Percentiles rank a stretch among this genome's conserved stretches.
These are phyloP conservation scores for Astreopora myriophthalma DNA, from an alignment of 64 coral and sea anemone genomes.

Conservation along the genomic window DNA sequence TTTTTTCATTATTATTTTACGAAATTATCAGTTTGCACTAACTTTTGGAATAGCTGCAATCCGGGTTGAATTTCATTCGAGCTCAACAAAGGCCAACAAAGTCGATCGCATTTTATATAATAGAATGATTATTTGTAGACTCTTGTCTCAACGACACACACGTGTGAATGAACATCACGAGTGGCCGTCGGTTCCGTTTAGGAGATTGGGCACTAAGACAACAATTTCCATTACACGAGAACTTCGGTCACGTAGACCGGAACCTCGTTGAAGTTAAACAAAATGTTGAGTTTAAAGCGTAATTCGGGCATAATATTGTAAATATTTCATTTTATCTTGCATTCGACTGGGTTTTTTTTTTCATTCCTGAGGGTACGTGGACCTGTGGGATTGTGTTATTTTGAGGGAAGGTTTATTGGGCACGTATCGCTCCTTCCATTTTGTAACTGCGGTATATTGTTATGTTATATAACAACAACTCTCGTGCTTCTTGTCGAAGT, in stretches of 20 bases:
- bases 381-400: background rate
- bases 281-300: background rate
- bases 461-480: constrained; percentile 16
- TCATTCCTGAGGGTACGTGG: too few relatives aligned
- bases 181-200: background rate
- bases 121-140: background rate
- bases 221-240: background rate
- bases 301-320: too few relatives aligned
- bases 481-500: background rate
- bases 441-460: background rate
- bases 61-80: too few relatives aligned
- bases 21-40: too few relatives aligned
- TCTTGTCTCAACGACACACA: background rate
- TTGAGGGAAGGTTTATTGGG: background rate
- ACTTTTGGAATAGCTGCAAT: too few relatives aligned
- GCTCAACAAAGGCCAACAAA: too few relatives aligned
- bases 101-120: background rate
- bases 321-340: too few relatives aligned
- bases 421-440: background rate
- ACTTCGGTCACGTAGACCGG: background rate
- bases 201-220: background rate
- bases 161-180: background rate
- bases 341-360: background rate
- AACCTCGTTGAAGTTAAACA: background rate
- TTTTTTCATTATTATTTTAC: too few relatives aligned